These are phyloP conservation scores for Blastomussa wellsi DNA, from an alignment of 92 coral and sea anemone genomes.

Conservation along the genomic window DNA sequence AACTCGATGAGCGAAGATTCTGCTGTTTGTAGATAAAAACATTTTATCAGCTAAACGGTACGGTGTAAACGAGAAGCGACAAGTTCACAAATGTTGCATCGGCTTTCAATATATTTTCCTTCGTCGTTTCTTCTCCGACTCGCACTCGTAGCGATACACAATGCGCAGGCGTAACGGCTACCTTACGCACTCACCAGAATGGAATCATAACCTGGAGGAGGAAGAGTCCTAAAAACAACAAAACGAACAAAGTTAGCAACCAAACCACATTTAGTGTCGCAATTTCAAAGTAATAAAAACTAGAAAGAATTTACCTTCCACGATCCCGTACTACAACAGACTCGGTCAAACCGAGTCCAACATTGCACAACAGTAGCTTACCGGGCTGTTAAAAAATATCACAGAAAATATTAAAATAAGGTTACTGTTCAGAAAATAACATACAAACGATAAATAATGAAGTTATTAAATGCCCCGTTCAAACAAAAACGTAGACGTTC, in stretches of 20 bases:
- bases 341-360: slow-evolving; percentile 80
- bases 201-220: slow-evolving; percentile 85
- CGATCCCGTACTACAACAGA: slow-evolving; percentile 68
- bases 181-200: slow-evolving; percentile 62
- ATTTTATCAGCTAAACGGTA: too few relatives aligned
- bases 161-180: too few relatives aligned
- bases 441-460: too few relatives aligned
- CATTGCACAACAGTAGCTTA: slow-evolving; percentile 76
- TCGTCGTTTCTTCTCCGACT: neutral
- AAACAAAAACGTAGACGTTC: too few relatives aligned
- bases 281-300: neutral
- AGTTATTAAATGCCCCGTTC: too few relatives aligned
- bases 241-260: neutral
- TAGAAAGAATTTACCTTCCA: slow-evolving; percentile 42
- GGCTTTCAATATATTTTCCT: too few relatives aligned
- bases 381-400: slow-evolving; percentile 56
- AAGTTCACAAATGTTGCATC: too few relatives aligned
- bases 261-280: neutral
- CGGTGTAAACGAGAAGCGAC: too few relatives aligned
- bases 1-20: neutral
- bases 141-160: too few relatives aligned
- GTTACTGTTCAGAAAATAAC: neutral
- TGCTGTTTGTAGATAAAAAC: neutral
- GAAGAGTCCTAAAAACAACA: slow-evolving; percentile 46
- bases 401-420: neutral